These are phyloP conservation scores for Leptinotarsa lineolata DNA, from an alignment of 1,140 invertebrate species.

Conservation along the genomic window DNA sequence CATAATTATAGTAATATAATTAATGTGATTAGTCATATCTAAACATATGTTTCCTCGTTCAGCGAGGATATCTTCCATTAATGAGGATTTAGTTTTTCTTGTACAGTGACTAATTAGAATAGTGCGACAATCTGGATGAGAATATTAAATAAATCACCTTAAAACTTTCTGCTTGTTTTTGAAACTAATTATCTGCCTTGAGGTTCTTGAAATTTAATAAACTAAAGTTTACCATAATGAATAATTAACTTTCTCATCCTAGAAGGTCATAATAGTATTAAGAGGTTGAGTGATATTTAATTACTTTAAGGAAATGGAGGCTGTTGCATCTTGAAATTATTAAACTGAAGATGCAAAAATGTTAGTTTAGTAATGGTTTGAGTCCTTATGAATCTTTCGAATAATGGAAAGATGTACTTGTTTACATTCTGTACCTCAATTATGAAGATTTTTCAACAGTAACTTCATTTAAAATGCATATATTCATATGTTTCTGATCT, in stretches of 20 bases:
- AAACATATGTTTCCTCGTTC: slow-evolving; percentile 32
- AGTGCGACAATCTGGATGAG: slow-evolving; percentile 10
- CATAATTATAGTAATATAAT: slow-evolving; percentile 33
- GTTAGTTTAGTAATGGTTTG: slow-evolving; percentile 22
- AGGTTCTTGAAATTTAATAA: too few species aligned
- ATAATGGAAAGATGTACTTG: too few species aligned
- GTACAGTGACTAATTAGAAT: slow-evolving; percentile 38
- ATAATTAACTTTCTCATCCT: neutral
- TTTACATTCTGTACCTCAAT: too few species aligned
- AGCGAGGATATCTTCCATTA: slow-evolving; percentile 38
- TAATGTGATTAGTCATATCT: slow-evolving; percentile 47
- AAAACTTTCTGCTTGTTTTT: too few species aligned
- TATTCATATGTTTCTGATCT: too few species aligned
- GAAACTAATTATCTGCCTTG: too few species aligned
- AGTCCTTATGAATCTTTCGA: neutral
- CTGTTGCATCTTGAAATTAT: slow-evolving; percentile 25
- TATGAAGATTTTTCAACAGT: too few species aligned
- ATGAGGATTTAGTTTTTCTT: slow-evolving; percentile 34
- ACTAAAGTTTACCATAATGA: neutral
- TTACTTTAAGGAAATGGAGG: slow-evolving; percentile 30
- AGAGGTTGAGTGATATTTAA: slow-evolving; percentile 40
- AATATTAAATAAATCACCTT: neutral
- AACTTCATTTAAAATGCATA: too few species aligned
- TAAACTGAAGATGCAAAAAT: slow-evolving; percentile 3
- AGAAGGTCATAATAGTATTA: neutral